These are phyloP conservation scores for Steinernema hermaphroditum DNA, from an alignment of 2,888 invertebrate genomes.

Conservation along the genomic window DNA sequence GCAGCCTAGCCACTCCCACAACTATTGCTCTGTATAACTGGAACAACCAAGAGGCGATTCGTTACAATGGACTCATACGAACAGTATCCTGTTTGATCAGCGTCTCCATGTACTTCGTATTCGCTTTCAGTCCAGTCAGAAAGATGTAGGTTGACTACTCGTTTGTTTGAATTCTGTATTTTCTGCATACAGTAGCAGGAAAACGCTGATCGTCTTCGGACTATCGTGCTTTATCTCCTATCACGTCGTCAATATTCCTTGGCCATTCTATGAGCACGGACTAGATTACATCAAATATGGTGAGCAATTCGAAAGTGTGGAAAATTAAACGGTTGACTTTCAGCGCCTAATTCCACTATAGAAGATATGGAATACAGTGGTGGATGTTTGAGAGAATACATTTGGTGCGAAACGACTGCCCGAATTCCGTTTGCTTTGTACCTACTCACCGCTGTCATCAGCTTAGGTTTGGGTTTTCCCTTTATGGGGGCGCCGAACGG, in stretches of 20 bases:
- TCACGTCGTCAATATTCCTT: constrained; percentile 45
- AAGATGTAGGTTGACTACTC: constrained; percentile 33
- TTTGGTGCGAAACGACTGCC: constrained; percentile 45
- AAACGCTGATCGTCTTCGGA: constrained; percentile 6
- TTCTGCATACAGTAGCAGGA: not conserved
- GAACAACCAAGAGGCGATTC: constrained; percentile 64
- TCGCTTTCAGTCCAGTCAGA: constrained; percentile 44
- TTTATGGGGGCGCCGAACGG: constrained; percentile 45
- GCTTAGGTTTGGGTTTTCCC: constrained; percentile 48
- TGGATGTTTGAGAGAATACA: constrained; percentile 42
- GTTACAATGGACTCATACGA: constrained; percentile 64
- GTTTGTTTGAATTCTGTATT: too few species aligned
- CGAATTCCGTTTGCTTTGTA: constrained; percentile 44
- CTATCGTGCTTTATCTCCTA: constrained; percentile 37
- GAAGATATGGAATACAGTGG: constrained; percentile 42
- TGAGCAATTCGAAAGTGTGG: not conserved
- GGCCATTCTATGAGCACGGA: constrained; percentile 46
- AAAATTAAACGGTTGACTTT: not conserved
- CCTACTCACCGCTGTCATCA: constrained; percentile 41
- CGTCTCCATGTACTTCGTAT: constrained; percentile 6
- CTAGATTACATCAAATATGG: constrained; percentile 37
- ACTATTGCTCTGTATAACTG: constrained; percentile 67
- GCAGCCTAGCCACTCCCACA: constrained; percentile 63
- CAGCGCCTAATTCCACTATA: constrained; percentile 34
- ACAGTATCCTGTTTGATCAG: constrained; percentile 40